phyloP scores from a whole-genome alignment of 1,140 invertebrate species.

The Ostrea edulis region DNA sequence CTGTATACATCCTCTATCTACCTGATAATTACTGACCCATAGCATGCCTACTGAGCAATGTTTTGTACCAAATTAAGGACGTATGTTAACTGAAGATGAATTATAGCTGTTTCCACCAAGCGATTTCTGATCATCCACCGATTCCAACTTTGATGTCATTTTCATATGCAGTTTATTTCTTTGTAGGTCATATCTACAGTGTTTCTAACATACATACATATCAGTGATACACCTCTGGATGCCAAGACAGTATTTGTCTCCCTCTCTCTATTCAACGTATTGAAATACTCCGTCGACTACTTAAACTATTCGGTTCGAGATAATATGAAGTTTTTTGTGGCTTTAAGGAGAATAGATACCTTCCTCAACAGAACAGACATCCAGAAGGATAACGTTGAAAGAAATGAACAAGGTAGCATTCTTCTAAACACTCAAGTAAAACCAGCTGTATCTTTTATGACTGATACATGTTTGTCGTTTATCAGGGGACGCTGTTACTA shows the following conservation, averaged over 20 bases:
- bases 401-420: neutral
- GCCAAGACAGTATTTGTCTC: slow-evolving; percentile 96
- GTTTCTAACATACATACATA: slow-evolving; percentile 83
- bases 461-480: neutral
- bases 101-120: no score
- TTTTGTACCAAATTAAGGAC: no score
- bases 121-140: neutral
- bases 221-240: slow-evolving; percentile 84
- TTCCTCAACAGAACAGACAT: slow-evolving; percentile 61
- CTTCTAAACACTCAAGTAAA: no score
- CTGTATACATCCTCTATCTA: no score
- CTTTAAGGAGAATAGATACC: slow-evolving; percentile 58
- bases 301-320: slow-evolving; percentile 78
- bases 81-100: no score
- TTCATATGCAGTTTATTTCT: neutral
- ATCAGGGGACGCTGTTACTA: neutral
- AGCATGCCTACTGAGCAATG: no score
- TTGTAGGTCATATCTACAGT: slow-evolving; percentile 89
- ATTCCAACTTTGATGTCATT: neutral
- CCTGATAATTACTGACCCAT: no score
- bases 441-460: neutral
- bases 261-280: slow-evolving; percentile 97
- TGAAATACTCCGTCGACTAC: slow-evolving; percentile 91
- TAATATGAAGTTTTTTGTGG: slow-evolving; percentile 47
- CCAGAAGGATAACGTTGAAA: slow-evolving; percentile 31